Percentiles rank a stretch among this genome's conserved stretches.
These are phyloP conservation scores for Stomatorhinus ivindoensis DNA, from an alignment of 2,113 vertebrate genomes.

Conservation along the genomic window DNA sequence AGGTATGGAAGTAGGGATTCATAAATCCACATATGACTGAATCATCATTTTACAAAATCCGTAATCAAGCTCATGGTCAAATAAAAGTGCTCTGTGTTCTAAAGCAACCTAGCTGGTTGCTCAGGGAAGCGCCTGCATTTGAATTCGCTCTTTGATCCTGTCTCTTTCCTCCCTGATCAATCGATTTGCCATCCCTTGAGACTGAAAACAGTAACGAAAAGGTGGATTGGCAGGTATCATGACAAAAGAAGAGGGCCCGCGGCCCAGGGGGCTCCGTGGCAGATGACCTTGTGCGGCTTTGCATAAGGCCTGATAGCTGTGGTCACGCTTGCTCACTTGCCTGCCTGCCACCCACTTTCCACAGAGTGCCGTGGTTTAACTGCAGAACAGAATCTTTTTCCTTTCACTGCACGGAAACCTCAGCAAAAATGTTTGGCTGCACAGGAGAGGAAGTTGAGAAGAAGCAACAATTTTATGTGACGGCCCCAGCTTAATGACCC, in stretches of 20 bases:
- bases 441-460: conserved; percentile 32
- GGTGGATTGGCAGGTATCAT: not conserved
- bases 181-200: conserved; percentile 7
- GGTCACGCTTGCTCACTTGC: not conserved
- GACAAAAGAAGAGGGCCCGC: not conserved
- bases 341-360: not conserved
- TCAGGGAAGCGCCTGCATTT: not conserved
- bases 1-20: not conserved
- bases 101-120: not conserved
- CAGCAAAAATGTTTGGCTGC: not conserved
- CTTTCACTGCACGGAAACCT: conserved; percentile 6
- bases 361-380: not conserved
- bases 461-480: conserved; percentile 14
- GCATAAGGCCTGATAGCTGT: not conserved
- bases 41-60: not conserved
- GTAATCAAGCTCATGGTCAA: not conserved
- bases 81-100: not conserved
- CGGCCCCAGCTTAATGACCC: conserved; percentile 38
- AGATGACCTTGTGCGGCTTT: not conserved
- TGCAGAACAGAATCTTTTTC: not conserved
- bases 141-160: not conserved
- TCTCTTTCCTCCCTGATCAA: not conserved
- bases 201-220: conserved; percentile 11
- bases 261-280: not conserved
- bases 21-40: not conserved